Base-by-base conservation (phyloP, 1,140 invertebrate species). In the Trichonephila inaurata region DNA sequence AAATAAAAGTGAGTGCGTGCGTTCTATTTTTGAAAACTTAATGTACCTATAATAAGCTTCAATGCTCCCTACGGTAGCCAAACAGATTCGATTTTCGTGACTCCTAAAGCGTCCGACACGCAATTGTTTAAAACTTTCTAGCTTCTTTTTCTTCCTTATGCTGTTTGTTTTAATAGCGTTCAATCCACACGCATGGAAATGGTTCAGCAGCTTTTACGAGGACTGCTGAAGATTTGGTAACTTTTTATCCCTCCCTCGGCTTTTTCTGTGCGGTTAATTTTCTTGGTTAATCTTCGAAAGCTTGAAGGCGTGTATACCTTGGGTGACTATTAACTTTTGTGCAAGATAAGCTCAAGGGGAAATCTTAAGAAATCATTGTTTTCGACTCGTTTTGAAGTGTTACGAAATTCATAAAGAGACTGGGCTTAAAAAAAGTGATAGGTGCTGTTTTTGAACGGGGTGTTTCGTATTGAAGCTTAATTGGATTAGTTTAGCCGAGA, bases 21-120 rank as follows among this genome's bases (percentile, higher is more conserved):
- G 72, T 77, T 77, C 72, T 77, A 77, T 77, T 77, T 77, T 77
- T 77, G 28, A 77, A 77, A 77, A 77, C n/a, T 24, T 69, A 24
- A 69, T 69, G 66, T 69, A 14, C 28, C 28, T 77, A 33, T 33
- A 77, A 77, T 77, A 77, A 40, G 28, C 72, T 77, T 19, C 72
- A 33, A 6, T 3, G 28, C 72, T 77, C 28, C 72, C 28, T 18
- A 33, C 33, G 12, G 72, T 33, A 40, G 72, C 72, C 72, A 12
- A 14, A 33, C 16, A 40, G 62, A 64, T 64, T 64, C 62, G 62
- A 51, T 51, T 24, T 77, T 40, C 72, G 72, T 40, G 72, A 77
- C 72, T 77, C 72, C 10, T 19, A 40, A 77, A 77, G 10, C 66
- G 12, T 69, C 12, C 10, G 66, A n/a, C 66, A 77, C 72, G 72